These are phyloP conservation scores for Epirrhoe tristata DNA, from an alignment of 2,888 invertebrate genomes.

Conservation along the genomic window DNA sequence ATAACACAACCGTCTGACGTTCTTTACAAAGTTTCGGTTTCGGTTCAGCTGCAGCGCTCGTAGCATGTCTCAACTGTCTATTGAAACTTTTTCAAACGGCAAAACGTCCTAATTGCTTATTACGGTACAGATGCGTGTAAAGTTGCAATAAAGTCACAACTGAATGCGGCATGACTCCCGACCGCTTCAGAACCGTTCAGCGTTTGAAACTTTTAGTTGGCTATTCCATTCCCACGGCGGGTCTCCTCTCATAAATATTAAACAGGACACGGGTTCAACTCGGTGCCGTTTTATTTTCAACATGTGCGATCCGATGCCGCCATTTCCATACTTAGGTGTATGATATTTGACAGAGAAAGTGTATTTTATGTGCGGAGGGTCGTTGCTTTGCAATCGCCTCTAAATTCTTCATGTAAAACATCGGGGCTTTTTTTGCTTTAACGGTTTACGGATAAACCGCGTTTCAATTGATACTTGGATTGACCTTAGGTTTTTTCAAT, in stretches of 20 bases:
- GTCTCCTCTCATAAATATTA: slow-evolving; percentile 65
- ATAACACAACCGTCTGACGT: slow-evolving; percentile 27
- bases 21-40: slow-evolving; percentile 24
- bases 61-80: slow-evolving; percentile 17
- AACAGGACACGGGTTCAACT: slow-evolving; percentile 59
- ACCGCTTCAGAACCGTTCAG: slow-evolving; percentile 59
- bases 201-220: slow-evolving; percentile 60
- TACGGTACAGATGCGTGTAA: slow-evolving; percentile 50
- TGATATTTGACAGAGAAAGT: slow-evolving; percentile 44
- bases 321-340: slow-evolving; percentile 51
- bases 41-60: slow-evolving; percentile 15
- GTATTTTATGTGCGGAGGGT: slow-evolving; percentile 35
- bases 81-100: slow-evolving; percentile 21
- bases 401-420: slow-evolving; percentile 25
- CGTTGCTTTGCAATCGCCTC: slow-evolving; percentile 27
- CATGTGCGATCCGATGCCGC: slow-evolving; percentile 53
- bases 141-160: slow-evolving; percentile 61
- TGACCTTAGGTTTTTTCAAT: not conserved
- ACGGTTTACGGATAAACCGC: not conserved
- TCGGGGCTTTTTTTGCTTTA: slow-evolving; percentile 3
- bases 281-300: slow-evolving; percentile 59
- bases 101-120: slow-evolving; percentile 31
- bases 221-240: slow-evolving; percentile 54
- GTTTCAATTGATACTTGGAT: not conserved
- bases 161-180: slow-evolving; percentile 48